phyloP scores from a whole-genome alignment of 2,113 vertebrate genomes.

The Phalacrocorax brasilianus region DNA sequence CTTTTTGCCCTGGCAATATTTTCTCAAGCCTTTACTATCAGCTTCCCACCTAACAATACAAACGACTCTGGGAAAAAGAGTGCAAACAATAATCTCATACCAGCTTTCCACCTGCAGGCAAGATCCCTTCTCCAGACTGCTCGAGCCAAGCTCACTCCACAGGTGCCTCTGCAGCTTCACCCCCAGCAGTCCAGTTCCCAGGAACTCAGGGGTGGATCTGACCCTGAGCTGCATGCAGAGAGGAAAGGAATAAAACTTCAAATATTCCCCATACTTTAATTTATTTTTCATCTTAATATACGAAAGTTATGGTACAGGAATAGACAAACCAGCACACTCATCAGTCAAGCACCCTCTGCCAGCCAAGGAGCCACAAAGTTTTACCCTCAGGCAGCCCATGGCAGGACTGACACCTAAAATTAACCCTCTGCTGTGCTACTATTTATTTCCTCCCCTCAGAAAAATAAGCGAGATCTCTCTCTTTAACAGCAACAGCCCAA shows the following conservation, averaged over 20 bases:
- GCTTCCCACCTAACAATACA: background rate
- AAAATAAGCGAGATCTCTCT: background rate
- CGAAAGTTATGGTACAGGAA: background rate
- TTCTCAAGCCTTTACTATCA: background rate
- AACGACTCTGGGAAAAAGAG: background rate
- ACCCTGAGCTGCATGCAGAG: background rate
- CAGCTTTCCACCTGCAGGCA: background rate
- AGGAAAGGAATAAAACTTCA: background rate
- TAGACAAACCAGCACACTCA: background rate
- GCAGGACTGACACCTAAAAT: background rate
- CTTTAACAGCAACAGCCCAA: background rate
- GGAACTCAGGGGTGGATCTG: background rate
- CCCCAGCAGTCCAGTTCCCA: background rate
- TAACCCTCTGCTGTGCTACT: background rate
- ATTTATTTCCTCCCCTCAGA: background rate
- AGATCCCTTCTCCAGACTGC: background rate
- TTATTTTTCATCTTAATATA: background rate
- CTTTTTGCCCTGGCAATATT: background rate
- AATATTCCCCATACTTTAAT: background rate
- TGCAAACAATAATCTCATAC: background rate
- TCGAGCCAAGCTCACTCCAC: rapidly evolving
- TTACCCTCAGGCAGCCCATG: background rate
- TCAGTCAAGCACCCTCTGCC: background rate
- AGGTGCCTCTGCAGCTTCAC: background rate
- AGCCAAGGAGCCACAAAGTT: background rate